A percentile compares a stretch with the other conserved stretches of the same genome.
Conservation (phyloP, 1,140 invertebrate genomes). For the Meloidogyne exigua region DNA sequence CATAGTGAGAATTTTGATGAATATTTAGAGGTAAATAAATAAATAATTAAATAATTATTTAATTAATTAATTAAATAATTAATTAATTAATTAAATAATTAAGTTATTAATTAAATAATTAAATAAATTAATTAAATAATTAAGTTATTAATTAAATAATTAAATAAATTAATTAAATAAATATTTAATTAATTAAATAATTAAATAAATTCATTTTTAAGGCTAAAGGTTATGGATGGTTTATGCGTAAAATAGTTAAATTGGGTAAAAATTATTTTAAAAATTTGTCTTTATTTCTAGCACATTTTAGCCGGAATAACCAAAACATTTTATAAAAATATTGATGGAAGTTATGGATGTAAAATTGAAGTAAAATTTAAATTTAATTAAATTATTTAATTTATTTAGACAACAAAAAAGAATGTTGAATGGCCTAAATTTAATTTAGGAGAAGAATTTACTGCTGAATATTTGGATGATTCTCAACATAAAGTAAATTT, state of each 20-base stretch:
- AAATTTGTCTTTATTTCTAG: background rate
- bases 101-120: background rate
- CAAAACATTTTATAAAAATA: conserved; percentile 42
- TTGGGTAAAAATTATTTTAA: conserved; percentile 15
- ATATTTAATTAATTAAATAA: background rate
- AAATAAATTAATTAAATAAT: background rate
- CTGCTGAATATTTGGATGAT: conserved; percentile 42
- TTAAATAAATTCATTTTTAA: background rate
- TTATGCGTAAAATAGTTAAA: conserved; percentile 47
- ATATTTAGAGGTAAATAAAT: conserved; percentile 27
- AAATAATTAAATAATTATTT: background rate
- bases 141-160: too few relatives aligned
- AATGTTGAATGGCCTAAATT: conserved; percentile 43
- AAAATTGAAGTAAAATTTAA: conserved; percentile 29
- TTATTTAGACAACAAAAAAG: conserved; percentile 40
- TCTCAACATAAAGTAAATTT: conserved; percentile 34
- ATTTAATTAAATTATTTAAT: background rate
- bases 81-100: background rate
- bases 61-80: too few relatives aligned
- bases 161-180: too few relatives aligned
- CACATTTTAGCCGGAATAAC: conserved; percentile 26
- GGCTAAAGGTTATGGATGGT: conserved; percentile 45
- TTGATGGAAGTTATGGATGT: conserved; percentile 31
- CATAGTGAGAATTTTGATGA: conserved; percentile 46
- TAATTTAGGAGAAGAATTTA: conserved; percentile 41